Percentiles rank a stretch among this genome's conserved stretches.
phyloP scores from a whole-genome alignment of 2,888 invertebrate genomes.

The Tuta absoluta region DNA sequence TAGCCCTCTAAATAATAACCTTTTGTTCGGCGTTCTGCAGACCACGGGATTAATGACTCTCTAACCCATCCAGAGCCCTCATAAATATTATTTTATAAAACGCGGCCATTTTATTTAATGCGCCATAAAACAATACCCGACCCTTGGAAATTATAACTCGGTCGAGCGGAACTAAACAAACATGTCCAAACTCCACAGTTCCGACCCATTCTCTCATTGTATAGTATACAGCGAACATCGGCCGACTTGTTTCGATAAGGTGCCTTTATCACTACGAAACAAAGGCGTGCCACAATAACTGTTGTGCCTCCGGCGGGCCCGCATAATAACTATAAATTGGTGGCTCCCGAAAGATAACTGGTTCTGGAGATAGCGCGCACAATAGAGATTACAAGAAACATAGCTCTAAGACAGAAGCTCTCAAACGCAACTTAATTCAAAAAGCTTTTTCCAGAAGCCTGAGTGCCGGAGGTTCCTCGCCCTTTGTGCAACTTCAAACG shows the following conservation, averaged over 20 bases:
- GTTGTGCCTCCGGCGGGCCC: slow-evolving; percentile 49
- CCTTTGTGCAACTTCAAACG: slow-evolving; percentile 61
- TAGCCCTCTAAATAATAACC: slow-evolving; percentile 49
- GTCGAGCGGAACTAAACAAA: slow-evolving; percentile 21
- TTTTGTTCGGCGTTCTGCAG: slow-evolving; percentile 50
- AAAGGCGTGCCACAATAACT: slow-evolving; percentile 51
- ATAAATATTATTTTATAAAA: slow-evolving; percentile 46
- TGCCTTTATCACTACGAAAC: slow-evolving; percentile 53
- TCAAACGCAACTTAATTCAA: slow-evolving; percentile 47
- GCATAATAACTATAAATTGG: slow-evolving; percentile 63
- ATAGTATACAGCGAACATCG: slow-evolving; percentile 24
- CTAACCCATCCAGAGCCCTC: slow-evolving; percentile 42
- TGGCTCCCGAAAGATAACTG: slow-evolving; percentile 50
- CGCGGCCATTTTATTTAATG: slow-evolving; percentile 29
- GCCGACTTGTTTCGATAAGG: slow-evolving; percentile 41
- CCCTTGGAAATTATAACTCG: slow-evolving; percentile 9
- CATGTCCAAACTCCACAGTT: not conserved
- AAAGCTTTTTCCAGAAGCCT: slow-evolving; percentile 56
- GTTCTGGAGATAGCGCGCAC: slow-evolving; percentile 54
- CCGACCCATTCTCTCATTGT: slow-evolving; percentile 12
- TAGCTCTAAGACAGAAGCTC: slow-evolving; percentile 51
- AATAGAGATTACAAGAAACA: slow-evolving; percentile 59
- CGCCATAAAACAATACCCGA: slow-evolving; percentile 27
- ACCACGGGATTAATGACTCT: slow-evolving; percentile 48
- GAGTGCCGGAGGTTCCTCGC: slow-evolving; percentile 38